A percentile compares a stretch with the other conserved stretches of the same genome.
These are phyloP conservation scores for Archilochus colubris DNA, from an alignment of 2,113 vertebrate genomes.

Conservation along the genomic window DNA sequence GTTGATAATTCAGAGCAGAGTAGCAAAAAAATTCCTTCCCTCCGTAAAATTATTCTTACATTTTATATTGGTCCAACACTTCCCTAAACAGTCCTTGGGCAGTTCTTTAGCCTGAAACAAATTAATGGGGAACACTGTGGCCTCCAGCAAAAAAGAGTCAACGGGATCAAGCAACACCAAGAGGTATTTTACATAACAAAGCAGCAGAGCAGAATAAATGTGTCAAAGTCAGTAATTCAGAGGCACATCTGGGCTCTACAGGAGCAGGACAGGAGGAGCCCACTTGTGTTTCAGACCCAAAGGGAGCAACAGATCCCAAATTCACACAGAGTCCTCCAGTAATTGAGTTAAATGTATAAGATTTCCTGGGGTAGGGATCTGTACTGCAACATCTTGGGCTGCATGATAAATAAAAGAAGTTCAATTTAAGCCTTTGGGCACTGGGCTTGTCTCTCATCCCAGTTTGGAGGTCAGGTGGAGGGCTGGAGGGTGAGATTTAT, in stretches of 20 bases:
- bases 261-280: neutral
- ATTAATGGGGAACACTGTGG: neutral
- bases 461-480: neutral
- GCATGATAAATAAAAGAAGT: neutral
- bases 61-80: neutral
- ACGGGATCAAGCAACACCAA: neutral
- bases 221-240: neutral
- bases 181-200: constrained; percentile 17
- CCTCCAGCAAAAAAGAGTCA: neutral
- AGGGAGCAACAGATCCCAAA: neutral
- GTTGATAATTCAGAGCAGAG: constrained; percentile 25
- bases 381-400: neutral
- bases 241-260: neutral
- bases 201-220: neutral
- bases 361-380: neutral
- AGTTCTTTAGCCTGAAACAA: neutral
- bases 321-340: neutral
- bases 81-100: neutral
- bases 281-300: neutral
- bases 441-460: neutral
- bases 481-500: neutral
- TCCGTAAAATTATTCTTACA: constrained; percentile 12
- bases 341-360: neutral
- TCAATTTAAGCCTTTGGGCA: neutral
- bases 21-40: neutral